Conservation (phyloP, 2,113 vertebrate species). For the Accipiter cooperii region DNA sequence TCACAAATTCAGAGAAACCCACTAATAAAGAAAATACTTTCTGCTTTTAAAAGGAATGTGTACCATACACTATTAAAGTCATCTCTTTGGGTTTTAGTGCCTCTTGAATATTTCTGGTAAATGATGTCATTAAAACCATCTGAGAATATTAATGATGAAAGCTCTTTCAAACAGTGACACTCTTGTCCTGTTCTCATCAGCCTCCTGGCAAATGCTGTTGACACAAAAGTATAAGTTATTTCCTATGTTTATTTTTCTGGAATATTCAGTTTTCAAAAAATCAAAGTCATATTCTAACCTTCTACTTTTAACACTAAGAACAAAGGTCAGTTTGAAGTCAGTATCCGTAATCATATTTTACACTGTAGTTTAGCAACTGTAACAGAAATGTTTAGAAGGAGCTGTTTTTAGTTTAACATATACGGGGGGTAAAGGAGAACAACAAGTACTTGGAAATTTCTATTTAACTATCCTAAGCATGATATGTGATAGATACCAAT, state of each 20-base stretch:
- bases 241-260: neutral
- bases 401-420: neutral
- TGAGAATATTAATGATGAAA: slow-evolving; percentile 18
- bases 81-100: neutral
- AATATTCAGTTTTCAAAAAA: neutral
- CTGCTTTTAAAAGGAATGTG: neutral
- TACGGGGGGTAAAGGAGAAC: neutral
- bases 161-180: neutral
- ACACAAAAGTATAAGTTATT: neutral
- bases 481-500: neutral
- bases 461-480: neutral
- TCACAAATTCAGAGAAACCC: neutral
- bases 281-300: neutral
- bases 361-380: neutral
- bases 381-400: neutral
- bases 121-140: slow-evolving; percentile 13
- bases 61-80: neutral
- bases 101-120: slow-evolving; percentile 23
- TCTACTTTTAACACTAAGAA: neutral
- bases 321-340: neutral
- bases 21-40: neutral
- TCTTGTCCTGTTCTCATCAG: neutral
- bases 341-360: neutral
- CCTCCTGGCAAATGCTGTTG: neutral
- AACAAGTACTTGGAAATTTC: neutral